A percentile compares a stretch with the other conserved stretches of the same genome.
Evolutionary conservation across 2,888 invertebrate species (phyloP).

Genomic region (Orthosia cruda): DNA sequence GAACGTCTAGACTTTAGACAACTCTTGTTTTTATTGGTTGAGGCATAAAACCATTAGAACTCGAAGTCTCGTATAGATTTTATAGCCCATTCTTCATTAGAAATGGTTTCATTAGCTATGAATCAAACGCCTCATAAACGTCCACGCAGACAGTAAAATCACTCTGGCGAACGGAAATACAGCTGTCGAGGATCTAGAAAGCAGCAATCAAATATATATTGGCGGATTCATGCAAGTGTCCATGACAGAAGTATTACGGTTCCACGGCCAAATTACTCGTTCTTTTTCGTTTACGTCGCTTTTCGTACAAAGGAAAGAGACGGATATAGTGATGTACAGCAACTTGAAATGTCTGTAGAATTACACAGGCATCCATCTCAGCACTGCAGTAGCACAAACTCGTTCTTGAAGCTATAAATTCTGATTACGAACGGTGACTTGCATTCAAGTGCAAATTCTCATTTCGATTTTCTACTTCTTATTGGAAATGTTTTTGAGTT

Average conservation of each 20-base stretch:
- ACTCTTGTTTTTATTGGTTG: conserved; percentile 31
- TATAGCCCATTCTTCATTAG: conserved; percentile 46
- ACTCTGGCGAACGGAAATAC: conserved; percentile 31
- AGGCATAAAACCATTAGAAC: conserved; percentile 37
- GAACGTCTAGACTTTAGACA: conserved; percentile 55
- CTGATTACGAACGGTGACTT: conserved; percentile 78
- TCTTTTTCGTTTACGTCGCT: conserved; percentile 31
- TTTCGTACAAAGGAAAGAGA: conserved; percentile 44
- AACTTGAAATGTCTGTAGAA: conserved; percentile 60
- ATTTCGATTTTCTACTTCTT: conserved; percentile 75
- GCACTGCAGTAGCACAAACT: conserved; percentile 74
- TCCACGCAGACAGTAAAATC: conserved; percentile 45
- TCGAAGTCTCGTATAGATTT: conserved; percentile 16
- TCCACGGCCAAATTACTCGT: conserved; percentile 24
- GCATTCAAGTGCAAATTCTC: conserved; percentile 81
- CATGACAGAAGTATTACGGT: conserved; percentile 27
- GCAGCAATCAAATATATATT: conserved; percentile 48
- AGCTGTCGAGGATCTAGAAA: conserved; percentile 49
- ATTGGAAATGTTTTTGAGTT: conserved; percentile 69
- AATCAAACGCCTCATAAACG: conserved; percentile 59
- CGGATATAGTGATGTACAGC: conserved; percentile 33
- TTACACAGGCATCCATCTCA: conserved; percentile 77
- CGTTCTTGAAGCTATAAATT: conserved; percentile 81
- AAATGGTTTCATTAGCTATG: conserved; percentile 59
- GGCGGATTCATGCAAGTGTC: conserved; percentile 40